Evolutionary conservation across 2,113 vertebrate genomes (phyloP).

Genomic region (Argyrosomus japonicus): DNA sequence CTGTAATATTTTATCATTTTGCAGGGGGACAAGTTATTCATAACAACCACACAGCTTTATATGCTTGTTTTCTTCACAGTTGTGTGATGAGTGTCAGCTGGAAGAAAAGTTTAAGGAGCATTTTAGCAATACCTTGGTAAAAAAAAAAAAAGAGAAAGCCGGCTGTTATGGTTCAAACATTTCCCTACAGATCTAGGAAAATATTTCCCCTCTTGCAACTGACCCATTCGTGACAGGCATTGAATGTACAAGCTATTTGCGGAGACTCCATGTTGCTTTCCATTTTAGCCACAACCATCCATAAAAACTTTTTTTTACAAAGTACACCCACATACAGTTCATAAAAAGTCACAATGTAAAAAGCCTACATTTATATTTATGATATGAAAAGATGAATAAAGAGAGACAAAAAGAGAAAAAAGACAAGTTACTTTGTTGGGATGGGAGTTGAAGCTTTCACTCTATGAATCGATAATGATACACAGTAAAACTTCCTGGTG

Average conservation of each 20-base stretch:
- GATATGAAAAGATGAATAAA: conserved; percentile 3
- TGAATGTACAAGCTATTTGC: conserved; percentile 41
- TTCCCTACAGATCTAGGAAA: conserved; percentile 46
- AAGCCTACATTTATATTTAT: conserved; percentile 44
- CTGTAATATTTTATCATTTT: conserved; percentile 67
- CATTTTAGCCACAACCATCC: conserved; percentile 56
- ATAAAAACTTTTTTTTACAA: conserved; percentile 47
- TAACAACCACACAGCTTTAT: conserved; percentile 53
- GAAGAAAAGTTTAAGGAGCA: conserved; percentile 19
- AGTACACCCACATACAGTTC: conserved; percentile 37
- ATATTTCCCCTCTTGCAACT: conserved; percentile 50
- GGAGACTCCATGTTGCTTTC: conserved; percentile 41
- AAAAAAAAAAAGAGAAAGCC: conserved; percentile 2
- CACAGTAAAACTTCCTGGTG: conserved; percentile 1
- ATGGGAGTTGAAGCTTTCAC: conserved; percentile 5
- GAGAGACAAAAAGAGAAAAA: not conserved
- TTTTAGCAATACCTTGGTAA: conserved; percentile 56
- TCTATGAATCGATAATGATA: conserved; percentile 28
- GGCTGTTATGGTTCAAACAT: conserved; percentile 21
- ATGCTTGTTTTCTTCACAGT: conserved; percentile 50
- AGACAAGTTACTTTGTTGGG: not conserved
- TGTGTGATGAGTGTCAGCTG: conserved; percentile 48
- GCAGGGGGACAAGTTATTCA: conserved; percentile 51
- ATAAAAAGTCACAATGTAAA: conserved; percentile 26
- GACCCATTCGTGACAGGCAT: conserved; percentile 22